phyloP scores from a whole-genome alignment of 2,888 invertebrate genomes.

The Bhutanitis thaidina region DNA sequence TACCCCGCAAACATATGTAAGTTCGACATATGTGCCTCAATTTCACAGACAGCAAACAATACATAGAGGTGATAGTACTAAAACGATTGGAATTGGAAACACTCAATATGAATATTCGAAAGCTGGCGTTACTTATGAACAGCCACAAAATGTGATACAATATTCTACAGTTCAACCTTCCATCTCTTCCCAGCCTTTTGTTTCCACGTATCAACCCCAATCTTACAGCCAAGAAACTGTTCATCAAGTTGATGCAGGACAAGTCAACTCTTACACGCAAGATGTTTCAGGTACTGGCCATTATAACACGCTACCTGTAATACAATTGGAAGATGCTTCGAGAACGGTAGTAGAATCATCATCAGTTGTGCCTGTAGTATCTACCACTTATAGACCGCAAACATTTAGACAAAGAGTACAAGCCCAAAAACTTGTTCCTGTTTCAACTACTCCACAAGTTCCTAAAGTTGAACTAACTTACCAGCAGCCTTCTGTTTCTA shows the following conservation, averaged over 20 bases:
- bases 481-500: conserved; percentile 56
- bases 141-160: conserved; percentile 29
- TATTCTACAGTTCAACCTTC: conserved; percentile 44
- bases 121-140: conserved; percentile 26
- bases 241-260: conserved; percentile 52
- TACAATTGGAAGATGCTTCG: conserved; percentile 45
- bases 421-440: conserved; percentile 40
- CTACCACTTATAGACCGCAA: conserved; percentile 39
- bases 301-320: conserved; percentile 32
- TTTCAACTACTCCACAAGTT: conserved; percentile 51
- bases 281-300: conserved; percentile 39
- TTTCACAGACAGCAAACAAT: conserved; percentile 55
- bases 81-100: conserved; percentile 1
- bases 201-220: conserved; percentile 57
- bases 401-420: conserved; percentile 43
- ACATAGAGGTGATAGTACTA: conserved; percentile 8
- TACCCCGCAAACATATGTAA: conserved; percentile 23
- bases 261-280: conserved; percentile 44
- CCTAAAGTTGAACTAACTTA: conserved; percentile 49
- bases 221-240: conserved; percentile 51
- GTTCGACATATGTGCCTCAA: conserved; percentile 53
- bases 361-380: conserved; percentile 45
- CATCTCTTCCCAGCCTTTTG: conserved; percentile 37
- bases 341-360: conserved; percentile 44
- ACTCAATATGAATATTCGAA: conserved; percentile 33